Evolutionary conservation across 2,797 vertebrate genomes (phyloP).

Genomic region (Benthosema pterotum): DNA sequence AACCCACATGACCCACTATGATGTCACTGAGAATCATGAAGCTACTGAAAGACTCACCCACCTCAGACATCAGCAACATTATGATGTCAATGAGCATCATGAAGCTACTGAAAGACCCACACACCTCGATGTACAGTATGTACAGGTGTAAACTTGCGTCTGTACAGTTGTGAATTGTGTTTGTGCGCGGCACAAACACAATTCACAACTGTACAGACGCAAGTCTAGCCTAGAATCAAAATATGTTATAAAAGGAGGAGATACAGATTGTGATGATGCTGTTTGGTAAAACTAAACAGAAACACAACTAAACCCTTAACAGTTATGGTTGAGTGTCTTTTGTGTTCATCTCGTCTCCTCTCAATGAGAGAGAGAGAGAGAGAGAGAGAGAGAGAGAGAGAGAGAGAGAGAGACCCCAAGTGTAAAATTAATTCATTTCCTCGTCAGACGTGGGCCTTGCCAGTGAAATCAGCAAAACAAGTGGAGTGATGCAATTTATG

Average conservation of each 20-base stretch:
- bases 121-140: too few relatives aligned
- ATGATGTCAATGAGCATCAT: too few relatives aligned
- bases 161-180: too few relatives aligned
- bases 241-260: slow-evolving; percentile 17
- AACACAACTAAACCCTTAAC: slow-evolving; percentile 17
- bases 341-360: slow-evolving; percentile 5
- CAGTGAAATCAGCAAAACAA: slow-evolving; percentile 33
- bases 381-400: not conserved
- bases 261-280: not conserved
- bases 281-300: slow-evolving; percentile 3
- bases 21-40: too few relatives aligned
- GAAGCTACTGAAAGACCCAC: too few relatives aligned
- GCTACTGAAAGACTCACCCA: too few relatives aligned
- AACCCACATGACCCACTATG: too few relatives aligned
- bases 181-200: too few relatives aligned
- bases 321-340: slow-evolving; percentile 35
- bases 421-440: slow-evolving; percentile 61
- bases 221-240: not conserved
- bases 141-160: too few relatives aligned
- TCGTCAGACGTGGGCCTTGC: slow-evolving; percentile 37
- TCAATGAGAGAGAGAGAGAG: not conserved
- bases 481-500: slow-evolving; percentile 48
- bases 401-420: slow-evolving; percentile 23
- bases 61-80: too few relatives aligned
- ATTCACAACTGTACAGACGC: too few relatives aligned